These are phyloP conservation scores for Hyles euphorbiae DNA, from an alignment of 1,140 invertebrate species.

Conservation along the genomic window DNA sequence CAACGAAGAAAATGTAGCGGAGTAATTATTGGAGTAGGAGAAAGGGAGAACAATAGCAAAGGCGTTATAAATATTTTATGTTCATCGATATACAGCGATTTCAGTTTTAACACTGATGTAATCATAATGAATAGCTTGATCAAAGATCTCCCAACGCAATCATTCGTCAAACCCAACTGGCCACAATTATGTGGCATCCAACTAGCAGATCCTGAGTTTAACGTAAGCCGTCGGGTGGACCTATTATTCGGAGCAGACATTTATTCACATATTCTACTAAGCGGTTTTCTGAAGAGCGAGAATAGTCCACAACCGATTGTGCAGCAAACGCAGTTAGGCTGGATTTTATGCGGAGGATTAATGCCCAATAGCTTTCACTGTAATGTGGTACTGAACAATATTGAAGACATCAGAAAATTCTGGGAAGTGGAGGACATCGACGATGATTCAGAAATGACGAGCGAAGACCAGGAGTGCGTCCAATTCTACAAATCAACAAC, in stretches of 20 bases:
- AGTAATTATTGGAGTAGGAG: conserved; percentile 20
- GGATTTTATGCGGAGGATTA: conserved; percentile 26
- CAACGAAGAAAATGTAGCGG: conserved; percentile 16
- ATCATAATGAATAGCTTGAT: conserved; percentile 24
- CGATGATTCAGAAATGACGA: conserved; percentile 12
- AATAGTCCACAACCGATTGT: conserved; percentile 13
- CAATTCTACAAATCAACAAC: conserved; percentile 20
- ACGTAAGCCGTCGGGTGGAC: conserved; percentile 22
- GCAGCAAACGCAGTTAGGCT: conserved; percentile 29
- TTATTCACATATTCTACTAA: conserved; percentile 23
- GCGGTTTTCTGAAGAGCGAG: conserved; percentile 19
- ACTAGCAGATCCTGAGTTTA: conserved; percentile 29
- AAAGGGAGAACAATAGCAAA: conserved; percentile 22
- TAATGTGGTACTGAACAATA: conserved; percentile 25
- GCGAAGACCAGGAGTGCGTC: conserved; percentile 20
- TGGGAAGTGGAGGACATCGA: conserved; percentile 18
- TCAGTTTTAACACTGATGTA: conserved; percentile 19
- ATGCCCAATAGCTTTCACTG: conserved; percentile 19
- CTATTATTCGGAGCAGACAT: conserved; percentile 27
- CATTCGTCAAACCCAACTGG: conserved; percentile 23
- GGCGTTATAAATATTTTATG: conserved; percentile 17
- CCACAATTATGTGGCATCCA: conserved; percentile 12
- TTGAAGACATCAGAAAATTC: conserved; percentile 12
- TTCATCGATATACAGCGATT: conserved; percentile 16
- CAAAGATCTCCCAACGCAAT: conserved; percentile 23